Base-by-base conservation (phyloP, 2,797 vertebrate genomes). In the Acipenser ruthenus region DNA sequence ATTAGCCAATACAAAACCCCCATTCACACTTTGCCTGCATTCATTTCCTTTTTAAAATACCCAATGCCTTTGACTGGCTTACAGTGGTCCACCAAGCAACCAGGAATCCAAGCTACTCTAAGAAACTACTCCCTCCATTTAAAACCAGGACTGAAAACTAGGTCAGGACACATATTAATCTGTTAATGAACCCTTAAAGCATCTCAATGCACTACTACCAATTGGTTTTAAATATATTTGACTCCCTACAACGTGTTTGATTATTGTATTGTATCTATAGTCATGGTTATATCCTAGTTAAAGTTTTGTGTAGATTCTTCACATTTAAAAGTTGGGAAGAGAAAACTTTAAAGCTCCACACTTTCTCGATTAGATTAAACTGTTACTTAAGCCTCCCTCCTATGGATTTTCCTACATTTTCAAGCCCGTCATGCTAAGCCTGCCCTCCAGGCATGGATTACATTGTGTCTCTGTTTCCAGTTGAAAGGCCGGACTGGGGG, bases 11-110 rank as follows among this genome's bases (percentile, higher is more conserved):
- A 51, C 6, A 11, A 60, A 73, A 61, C 37, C 62, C 62, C 60
- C 56, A 68, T 77, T 69, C 51, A 55, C n/a, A 50, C 60, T 50
- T 51, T 37, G 55, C 37, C 61, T 23, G 47, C n/a, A 80, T 78
- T 81, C 4, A 10, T 55, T 55, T 77, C 75, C 76, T 69, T 70
- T 70, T 10, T 51, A 73, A 78, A 55, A 76, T 73, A 77, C 73
- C 71, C n/a, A 69, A 58, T 12, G 13, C 9, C 52, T 55, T 58
- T 58, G 11, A 58, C 12, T 3, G 13, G 55, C 8, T 58, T 58
- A 58, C 55, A 58, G 12, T 58, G 6, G 12, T 58, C 55, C 55
- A 58, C 6, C 55, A 58, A 4, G 55, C 55, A 12, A 58, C 52
- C 52, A 55, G 55, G 12, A 58, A 12, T 56, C 55, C 55, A 56